Conservation (phyloP, 2,797 vertebrate genomes). For the Pipistrellus nathusii region DNA sequence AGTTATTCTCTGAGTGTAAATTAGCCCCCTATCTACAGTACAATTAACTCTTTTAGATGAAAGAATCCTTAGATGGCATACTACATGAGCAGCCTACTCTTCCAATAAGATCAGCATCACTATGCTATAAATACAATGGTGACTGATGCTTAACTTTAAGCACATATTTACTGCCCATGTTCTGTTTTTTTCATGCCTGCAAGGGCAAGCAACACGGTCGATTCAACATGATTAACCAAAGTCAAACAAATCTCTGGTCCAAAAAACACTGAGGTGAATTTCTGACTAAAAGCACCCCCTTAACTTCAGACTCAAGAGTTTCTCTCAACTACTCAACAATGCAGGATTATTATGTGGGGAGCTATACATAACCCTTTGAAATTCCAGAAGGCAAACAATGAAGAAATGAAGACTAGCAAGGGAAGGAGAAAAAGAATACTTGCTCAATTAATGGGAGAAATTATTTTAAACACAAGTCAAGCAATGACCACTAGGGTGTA, state of each 20-base stretch:
- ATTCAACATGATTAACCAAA: not conserved
- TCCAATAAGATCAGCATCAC: not conserved
- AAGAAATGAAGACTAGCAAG: not conserved
- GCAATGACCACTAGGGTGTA: not conserved
- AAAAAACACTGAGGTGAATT: not conserved
- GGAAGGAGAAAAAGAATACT: not conserved
- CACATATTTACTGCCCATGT: not conserved
- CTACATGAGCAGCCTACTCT: not conserved
- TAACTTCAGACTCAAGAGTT: not conserved
- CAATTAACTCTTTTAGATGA: conserved; percentile 11
- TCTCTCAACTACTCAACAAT: not conserved
- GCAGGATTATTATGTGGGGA: not conserved
- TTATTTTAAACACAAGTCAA: not conserved
- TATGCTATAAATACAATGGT: not conserved
- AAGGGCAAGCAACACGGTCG: not conserved
- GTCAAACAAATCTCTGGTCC: not conserved
- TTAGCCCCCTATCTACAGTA: not conserved
- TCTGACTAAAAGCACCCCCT: not conserved
- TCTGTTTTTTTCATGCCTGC: not conserved
- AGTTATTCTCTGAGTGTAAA: conserved; percentile 14
- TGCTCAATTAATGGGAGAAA: not conserved
- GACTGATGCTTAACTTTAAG: not conserved
- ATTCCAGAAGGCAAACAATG: not conserved
- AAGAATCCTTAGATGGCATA: not conserved
- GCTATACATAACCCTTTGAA: not conserved